Conservation (phyloP, 2,797 vertebrate species). For the Channallabes apus region DNA sequence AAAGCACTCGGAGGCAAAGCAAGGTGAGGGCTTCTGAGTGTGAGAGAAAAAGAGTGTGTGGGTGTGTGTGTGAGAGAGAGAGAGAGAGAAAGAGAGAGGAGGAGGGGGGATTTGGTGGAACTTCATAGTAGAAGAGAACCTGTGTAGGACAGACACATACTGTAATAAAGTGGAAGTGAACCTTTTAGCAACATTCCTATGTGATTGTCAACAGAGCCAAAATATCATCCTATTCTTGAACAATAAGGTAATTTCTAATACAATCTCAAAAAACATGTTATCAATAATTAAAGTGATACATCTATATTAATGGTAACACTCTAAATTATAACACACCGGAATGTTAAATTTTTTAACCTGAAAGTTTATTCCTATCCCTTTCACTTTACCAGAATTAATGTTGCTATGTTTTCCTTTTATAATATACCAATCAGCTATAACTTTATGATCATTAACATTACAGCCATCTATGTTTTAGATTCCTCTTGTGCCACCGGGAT, state of each 20-base stretch:
- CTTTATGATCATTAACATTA: no score
- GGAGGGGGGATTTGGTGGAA: background rate
- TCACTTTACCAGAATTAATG: background rate
- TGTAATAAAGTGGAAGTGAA: background rate
- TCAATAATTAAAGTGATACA: background rate
- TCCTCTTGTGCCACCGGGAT: no score
- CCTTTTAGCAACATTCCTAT: background rate
- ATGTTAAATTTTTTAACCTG: background rate
- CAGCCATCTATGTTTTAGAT: no score
- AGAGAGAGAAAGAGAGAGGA: background rate
- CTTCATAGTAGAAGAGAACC: no score
- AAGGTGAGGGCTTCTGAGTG: constrained; percentile 11
- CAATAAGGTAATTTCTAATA: background rate
- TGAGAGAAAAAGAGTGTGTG: background rate
- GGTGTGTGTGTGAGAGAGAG: no score
- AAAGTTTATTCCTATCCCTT: background rate
- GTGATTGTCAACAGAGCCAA: background rate
- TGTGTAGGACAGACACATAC: background rate
- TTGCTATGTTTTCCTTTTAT: background rate
- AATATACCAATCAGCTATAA: background rate
- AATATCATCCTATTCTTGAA: background rate
- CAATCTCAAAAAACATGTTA: background rate
- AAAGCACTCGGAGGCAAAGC: background rate
- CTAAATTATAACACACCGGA: no score
- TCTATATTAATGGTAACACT: background rate